Evolutionary conservation across 2,113 vertebrate genomes (phyloP), one percentile per base, ranked within the genome.

Genomic region (Plecotus auritus): DNA sequence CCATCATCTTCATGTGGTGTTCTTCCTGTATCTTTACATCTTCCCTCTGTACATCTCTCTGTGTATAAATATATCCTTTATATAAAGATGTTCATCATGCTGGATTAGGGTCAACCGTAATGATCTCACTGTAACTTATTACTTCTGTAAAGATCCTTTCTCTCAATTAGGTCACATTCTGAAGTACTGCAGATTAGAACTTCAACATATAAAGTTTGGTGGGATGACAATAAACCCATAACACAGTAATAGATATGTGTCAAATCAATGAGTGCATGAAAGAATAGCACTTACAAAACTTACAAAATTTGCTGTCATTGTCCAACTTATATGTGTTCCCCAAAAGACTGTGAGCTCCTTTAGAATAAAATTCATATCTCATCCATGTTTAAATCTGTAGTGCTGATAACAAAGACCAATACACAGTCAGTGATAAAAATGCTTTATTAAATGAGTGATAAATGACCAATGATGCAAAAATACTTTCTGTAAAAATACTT

Each of bases 401-500:
- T 22, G 35, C 49, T 78, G 30, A 78, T 42, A 66, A 95, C 2
- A 85, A 85, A 82, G 30, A 78, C 59, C 14, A 51, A 64, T 49
- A 59, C 20, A 73, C 9, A 76, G 4, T 30, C 76, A 54, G 30
- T 81, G 12, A 32, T 54, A 14, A 90, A 61, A 81, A 81, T 74
- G 16, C 20, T 86, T 91, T 64, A 40, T 69, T 74, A 76, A 96
- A 23, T 76, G 56, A 89, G 2, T 30, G 64, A 66, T 49, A 54
- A 86, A 59, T 49, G 30, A 40, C 23, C 78, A 93, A 72, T 35
- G 45, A 91, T 42, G 17, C 17, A 69, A 35, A 80, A 87, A 5
- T 54, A 37, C 74, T 91, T 92, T 66, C 22, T 69, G 23, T 77
- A 64, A 85, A 92, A 90, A 90, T 76, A 93, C 7, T 32, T 91